These are phyloP conservation scores for Hecatera dysodea DNA, from an alignment of 2,888 invertebrate species.

Conservation along the genomic window DNA sequence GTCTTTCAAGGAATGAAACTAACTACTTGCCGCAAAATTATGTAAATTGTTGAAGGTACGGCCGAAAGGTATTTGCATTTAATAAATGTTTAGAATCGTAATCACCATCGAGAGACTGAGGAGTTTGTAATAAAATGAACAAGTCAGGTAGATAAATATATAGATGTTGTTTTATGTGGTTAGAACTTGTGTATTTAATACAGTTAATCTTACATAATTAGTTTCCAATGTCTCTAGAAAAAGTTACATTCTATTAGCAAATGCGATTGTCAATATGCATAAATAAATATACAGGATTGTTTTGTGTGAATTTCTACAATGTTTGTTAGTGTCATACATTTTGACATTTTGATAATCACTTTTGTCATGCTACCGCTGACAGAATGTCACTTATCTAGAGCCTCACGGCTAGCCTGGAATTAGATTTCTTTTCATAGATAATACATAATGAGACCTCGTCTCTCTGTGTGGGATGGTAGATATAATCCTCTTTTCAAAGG, in stretches of 20 bases:
- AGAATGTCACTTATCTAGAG: too few species aligned
- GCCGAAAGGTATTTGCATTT: conserved; percentile 38
- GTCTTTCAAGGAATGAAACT: conserved; percentile 44
- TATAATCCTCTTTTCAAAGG: too few species aligned
- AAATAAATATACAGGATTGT: too few species aligned
- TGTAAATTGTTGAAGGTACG: conserved; percentile 44
- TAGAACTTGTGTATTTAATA: background rate
- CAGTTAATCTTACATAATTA: background rate
- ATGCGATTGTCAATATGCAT: too few species aligned
- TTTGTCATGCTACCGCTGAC: too few species aligned
- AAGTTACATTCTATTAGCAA: too few species aligned
- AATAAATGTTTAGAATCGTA: conserved; percentile 39
- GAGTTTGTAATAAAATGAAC: background rate
- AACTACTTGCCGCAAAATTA: conserved; percentile 50
- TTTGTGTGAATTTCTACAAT: too few species aligned
- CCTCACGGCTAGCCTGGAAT: too few species aligned
- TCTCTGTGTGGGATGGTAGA: background rate
- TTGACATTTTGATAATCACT: too few species aligned
- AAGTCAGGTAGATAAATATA: background rate
- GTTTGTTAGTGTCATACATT: too few species aligned
- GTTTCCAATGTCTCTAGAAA: background rate
- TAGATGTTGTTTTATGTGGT: background rate
- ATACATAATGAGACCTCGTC: background rate
- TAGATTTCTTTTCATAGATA: too few species aligned
- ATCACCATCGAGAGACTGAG: conserved; percentile 10